A percentile compares a stretch with the other conserved stretches of the same genome.
Conservation (phyloP, 2,113 vertebrate species). For the Malurus elegans region DNA sequence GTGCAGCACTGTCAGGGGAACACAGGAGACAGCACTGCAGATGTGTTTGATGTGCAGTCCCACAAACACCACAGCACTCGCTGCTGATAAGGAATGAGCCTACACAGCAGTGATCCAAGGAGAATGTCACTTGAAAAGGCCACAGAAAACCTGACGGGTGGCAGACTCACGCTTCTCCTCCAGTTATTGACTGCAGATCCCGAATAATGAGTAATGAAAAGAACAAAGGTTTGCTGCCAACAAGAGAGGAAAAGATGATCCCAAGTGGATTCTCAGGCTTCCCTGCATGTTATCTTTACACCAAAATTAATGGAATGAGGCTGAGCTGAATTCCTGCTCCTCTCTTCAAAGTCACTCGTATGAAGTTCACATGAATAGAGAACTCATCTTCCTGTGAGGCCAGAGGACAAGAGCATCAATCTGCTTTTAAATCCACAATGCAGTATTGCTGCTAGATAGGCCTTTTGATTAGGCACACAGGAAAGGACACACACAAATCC, state of each 20-base stretch:
- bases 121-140: neutral
- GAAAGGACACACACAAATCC: neutral
- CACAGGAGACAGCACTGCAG: neutral
- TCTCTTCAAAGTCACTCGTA: neutral
- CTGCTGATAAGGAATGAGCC: neutral
- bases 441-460: neutral
- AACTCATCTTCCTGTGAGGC: neutral
- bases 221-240: slow-evolving; percentile 18
- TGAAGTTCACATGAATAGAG: neutral
- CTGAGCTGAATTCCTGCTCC: neutral
- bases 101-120: neutral
- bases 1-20: neutral
- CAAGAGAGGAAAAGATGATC: neutral
- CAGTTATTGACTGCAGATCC: neutral
- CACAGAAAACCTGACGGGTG: neutral
- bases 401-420: neutral
- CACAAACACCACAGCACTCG: neutral
- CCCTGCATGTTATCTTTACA: neutral
- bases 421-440: neutral
- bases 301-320: neutral
- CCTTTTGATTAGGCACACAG: neutral
- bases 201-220: neutral
- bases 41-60: neutral
- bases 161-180: neutral
- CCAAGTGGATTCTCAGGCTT: neutral